A percentile compares a stretch with the other conserved stretches of the same genome.
phyloP scores from a whole-genome alignment of 2,888 invertebrate species.

The Aromia moschata region DNA sequence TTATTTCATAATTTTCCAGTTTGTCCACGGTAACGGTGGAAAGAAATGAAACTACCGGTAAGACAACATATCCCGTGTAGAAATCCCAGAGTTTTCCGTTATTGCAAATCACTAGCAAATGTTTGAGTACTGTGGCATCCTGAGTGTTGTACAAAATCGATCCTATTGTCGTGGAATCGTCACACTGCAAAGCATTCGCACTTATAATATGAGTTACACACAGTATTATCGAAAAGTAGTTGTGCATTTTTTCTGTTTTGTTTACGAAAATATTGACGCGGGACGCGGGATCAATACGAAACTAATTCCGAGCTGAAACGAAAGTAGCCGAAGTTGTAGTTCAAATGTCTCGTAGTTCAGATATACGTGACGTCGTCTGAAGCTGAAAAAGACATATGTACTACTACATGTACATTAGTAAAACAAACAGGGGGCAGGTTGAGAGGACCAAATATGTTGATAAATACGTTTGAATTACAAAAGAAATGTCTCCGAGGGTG shows the following conservation, averaged over 20 bases:
- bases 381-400: background rate
- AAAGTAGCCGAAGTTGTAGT: background rate
- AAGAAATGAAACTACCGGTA: too few relatives aligned
- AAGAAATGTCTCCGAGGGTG: background rate
- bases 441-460: background rate
- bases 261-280: background rate
- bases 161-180: conserved; percentile 71
- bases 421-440: conserved; percentile 4
- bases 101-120: conserved; percentile 82
- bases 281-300: conserved; percentile 8
- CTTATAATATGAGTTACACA: background rate
- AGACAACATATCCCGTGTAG: conserved; percentile 83
- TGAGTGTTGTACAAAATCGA: conserved; percentile 84
- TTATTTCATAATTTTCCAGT: conserved; percentile 95
- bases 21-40: conserved; percentile 76
- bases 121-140: conserved; percentile 88
- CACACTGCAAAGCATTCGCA: conserved; percentile 26
- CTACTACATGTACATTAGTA: background rate
- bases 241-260: background rate
- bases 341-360: too few relatives aligned
- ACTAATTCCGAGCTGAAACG: background rate
- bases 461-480: background rate
- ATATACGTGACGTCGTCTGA: too few relatives aligned
- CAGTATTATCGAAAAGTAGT: background rate
- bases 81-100: conserved; percentile 66